Base-by-base conservation (phyloP, 2,797 vertebrate species). In the Tympanoctomys barrerae region DNA sequence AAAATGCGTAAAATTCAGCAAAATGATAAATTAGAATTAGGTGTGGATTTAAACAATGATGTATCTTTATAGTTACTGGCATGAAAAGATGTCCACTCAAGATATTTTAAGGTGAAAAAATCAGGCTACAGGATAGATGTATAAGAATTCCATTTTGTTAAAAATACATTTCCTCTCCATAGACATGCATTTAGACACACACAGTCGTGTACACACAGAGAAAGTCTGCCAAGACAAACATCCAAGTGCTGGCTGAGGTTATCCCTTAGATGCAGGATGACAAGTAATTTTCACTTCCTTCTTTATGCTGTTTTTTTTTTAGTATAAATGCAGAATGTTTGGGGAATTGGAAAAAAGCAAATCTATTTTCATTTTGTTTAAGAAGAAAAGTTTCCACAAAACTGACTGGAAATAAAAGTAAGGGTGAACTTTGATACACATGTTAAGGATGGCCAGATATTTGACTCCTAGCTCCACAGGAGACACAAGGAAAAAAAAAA, bases 291-390 rank as follows among this genome's bases (percentile, higher is more conserved):
- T 90, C 87, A 62, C 91, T 83, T 94, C 77, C 70, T 81, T 85
- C 84, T 89, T 79, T 75, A 42, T 10, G 33, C 68, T 86, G n/a
- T 87, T 87, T 52, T 52, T 68, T 91, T 59, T 96, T 84, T 33
- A 73, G 71, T 62, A 85, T 3, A 19, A 87, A 87, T 78, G 62
- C 62, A 42, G 71, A 90, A 87, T 84, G 57, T 87, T 89, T 88
- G 96, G 79, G 94, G 66, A 95, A 95, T 96, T 89, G 73, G 94
- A 57, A 66, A 82, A 94, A 93, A 88, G 46, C 80, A 97, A 93
- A 91, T 66, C 49, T 90, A 85, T 91, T 91, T 93, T 79, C 73
- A 71, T 61, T 95, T 89, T 85, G 64, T 81, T 91, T 49, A 59
- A 75, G 66, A 96, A 90, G 31, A 91, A 1, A 6, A 82, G 46